Evolutionary conservation across 92 coral and sea anemone genomes (phyloP).

Genomic region (Porites divaricata): DNA sequence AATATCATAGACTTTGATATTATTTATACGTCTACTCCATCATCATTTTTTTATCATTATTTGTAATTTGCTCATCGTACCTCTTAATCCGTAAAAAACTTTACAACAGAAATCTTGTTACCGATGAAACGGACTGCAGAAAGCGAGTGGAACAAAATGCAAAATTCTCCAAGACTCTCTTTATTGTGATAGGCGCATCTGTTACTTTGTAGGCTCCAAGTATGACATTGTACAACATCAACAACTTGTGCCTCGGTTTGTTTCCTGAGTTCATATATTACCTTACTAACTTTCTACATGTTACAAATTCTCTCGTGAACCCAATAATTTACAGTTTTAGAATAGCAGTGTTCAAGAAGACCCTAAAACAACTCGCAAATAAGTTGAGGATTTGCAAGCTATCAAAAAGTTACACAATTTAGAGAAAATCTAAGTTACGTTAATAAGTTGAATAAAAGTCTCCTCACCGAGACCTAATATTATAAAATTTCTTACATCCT

Average conservation of each 20-base stretch:
- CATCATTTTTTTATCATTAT: not conserved
- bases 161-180: not conserved
- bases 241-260: not conserved
- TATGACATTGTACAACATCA: not conserved
- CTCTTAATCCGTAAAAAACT: not conserved
- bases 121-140: not conserved
- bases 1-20: too few relatives aligned
- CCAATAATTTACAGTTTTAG: not conserved
- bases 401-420: not conserved
- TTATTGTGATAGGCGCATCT: not conserved
- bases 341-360: not conserved
- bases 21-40: not conserved
- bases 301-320: not conserved
- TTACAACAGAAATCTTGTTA: not conserved
- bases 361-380: not conserved
- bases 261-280: not conserved
- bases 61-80: not conserved
- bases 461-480: too few relatives aligned
- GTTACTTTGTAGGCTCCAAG: not conserved
- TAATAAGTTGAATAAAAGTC: too few relatives aligned
- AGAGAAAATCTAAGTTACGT: not conserved
- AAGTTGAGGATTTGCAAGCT: not conserved
- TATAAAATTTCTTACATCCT: too few relatives aligned
- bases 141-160: not conserved
- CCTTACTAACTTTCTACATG: not conserved